Evolutionary conservation across 2,888 invertebrate species (phyloP).

Genomic region (Papilio protenor): DNA sequence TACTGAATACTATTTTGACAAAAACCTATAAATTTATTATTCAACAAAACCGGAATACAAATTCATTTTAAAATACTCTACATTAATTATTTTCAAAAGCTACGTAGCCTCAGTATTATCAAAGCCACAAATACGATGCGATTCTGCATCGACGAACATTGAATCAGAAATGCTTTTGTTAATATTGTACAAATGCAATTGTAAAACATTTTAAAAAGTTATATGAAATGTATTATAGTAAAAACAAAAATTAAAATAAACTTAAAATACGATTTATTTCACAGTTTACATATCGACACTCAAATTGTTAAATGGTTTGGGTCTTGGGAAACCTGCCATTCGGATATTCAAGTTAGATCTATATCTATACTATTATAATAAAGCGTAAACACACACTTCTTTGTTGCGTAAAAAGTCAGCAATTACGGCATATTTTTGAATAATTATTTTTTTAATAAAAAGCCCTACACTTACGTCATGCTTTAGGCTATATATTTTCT

Average conservation of each 20-base stretch:
- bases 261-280: background rate
- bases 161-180: background rate
- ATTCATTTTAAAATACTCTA: background rate
- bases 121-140: slow-evolving; percentile 22
- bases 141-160: slow-evolving; percentile 18
- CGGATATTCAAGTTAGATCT: too few relatives aligned
- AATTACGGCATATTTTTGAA: too few relatives aligned
- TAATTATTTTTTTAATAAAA: too few relatives aligned
- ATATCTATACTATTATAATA: too few relatives aligned
- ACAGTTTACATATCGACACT: too few relatives aligned
- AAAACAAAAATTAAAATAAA: too few relatives aligned
- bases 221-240: background rate
- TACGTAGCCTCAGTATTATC: background rate
- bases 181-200: background rate
- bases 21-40: background rate
- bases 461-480: too few relatives aligned
- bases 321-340: too few relatives aligned
- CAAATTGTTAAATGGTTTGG: too few relatives aligned
- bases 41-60: background rate
- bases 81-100: slow-evolving; percentile 9
- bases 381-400: too few relatives aligned
- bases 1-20: background rate
- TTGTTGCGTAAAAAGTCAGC: too few relatives aligned
- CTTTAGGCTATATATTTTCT: too few relatives aligned
- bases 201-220: background rate